A percentile compares a stretch with the other conserved stretches of the same genome.
These are phyloP conservation scores for Petroica traversi DNA, from an alignment of 2,113 vertebrate genomes.

Conservation along the genomic window DNA sequence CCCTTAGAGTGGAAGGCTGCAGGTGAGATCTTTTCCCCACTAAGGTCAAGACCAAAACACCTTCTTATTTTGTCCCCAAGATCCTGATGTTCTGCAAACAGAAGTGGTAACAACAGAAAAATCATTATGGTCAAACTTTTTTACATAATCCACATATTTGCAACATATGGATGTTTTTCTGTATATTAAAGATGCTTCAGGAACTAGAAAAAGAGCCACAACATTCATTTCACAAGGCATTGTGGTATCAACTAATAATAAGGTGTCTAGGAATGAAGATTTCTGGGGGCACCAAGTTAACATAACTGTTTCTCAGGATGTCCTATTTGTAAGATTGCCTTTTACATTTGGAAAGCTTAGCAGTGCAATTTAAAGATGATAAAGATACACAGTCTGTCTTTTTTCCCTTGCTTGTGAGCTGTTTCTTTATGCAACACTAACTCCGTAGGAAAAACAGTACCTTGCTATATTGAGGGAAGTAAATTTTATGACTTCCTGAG, in stretches of 20 bases:
- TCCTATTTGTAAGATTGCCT: background rate
- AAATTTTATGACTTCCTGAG: background rate
- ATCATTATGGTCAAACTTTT: background rate
- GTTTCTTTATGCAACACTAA: background rate
- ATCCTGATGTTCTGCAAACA: background rate
- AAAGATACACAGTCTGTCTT: background rate
- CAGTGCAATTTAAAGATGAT: background rate
- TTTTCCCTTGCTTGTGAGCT: background rate
- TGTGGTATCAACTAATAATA: background rate
- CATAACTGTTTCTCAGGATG: background rate
- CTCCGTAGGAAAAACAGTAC: background rate
- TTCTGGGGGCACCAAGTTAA: background rate
- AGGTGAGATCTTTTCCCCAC: background rate
- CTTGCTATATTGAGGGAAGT: background rate
- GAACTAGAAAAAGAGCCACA: background rate
- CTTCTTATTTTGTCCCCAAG: background rate
- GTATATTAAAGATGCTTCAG: background rate
- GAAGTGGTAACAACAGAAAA: background rate
- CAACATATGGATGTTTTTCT: background rate
- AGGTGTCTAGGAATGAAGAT: background rate
- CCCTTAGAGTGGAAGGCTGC: background rate
- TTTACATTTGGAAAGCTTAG: background rate
- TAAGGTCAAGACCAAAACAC: background rate
- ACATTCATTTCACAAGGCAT: background rate
- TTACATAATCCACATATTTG: background rate